A percentile compares a stretch with the other conserved stretches of the same genome.
Conservation (phyloP, 2,113 vertebrate species). For the Eolophus roseicapilla region DNA sequence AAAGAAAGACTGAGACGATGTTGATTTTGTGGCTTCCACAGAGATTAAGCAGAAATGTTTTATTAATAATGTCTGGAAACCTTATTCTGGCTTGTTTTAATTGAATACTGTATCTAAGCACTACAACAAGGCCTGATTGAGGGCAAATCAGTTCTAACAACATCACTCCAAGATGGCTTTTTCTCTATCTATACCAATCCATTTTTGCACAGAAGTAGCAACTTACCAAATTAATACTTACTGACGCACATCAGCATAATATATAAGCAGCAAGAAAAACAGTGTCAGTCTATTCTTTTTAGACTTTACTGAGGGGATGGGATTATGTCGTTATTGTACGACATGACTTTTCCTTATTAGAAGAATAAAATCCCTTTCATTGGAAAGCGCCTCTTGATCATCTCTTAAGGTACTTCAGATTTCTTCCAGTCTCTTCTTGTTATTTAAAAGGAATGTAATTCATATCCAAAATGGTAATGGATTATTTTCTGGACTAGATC, state of each 20-base stretch:
- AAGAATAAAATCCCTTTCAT: not conserved
- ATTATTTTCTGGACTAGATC: slow-evolving; percentile 38
- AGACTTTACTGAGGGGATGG: not conserved
- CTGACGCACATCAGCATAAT: not conserved
- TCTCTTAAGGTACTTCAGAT: not conserved
- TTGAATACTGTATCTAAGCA: not conserved
- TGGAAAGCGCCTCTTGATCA: not conserved
- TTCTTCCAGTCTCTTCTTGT: not conserved
- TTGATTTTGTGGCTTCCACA: not conserved
- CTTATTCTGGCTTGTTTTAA: not conserved
- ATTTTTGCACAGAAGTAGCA: not conserved
- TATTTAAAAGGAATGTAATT: slow-evolving; percentile 18
- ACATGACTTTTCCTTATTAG: slow-evolving; percentile 33
- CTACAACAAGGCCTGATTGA: not conserved
- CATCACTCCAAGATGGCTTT: not conserved
- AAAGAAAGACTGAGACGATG: not conserved
- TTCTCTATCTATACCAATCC: not conserved
- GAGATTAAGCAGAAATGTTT: not conserved
- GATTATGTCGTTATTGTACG: not conserved
- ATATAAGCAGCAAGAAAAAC: not conserved
- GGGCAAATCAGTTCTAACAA: not conserved
- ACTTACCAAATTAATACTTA: not conserved
- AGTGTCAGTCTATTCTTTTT: not conserved
- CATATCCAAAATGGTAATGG: not conserved
- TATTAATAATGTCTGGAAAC: not conserved